Conservation (phyloP, 1,140 invertebrate species). For the Bombus terrestris region DNA sequence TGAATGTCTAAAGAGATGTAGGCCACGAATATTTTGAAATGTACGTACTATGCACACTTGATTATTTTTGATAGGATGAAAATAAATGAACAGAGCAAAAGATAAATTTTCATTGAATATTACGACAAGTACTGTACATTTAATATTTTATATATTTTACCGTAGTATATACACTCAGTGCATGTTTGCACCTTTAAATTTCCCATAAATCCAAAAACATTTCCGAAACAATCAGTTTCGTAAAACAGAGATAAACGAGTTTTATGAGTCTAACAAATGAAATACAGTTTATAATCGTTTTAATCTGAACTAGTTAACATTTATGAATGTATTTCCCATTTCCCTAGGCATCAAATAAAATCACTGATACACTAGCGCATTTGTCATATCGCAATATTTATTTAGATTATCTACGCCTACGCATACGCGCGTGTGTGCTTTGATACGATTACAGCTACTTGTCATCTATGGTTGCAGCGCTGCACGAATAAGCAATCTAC, state of each 20-base stretch:
- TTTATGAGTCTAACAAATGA: not conserved
- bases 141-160: not conserved
- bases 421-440: not conserved
- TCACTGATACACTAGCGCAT: constrained; percentile 3
- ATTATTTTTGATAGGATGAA: not conserved
- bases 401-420: constrained; percentile 33
- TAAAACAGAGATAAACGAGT: not conserved
- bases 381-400: constrained; percentile 34
- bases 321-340: not conserved
- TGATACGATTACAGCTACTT: constrained; percentile 44
- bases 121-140: not conserved
- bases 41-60: too few species aligned
- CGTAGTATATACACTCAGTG: not conserved
- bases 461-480: constrained; percentile 5
- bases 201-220: not conserved
- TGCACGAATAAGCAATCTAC: constrained; percentile 63
- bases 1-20: too few species aligned
- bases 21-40: too few species aligned
- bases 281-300: not conserved
- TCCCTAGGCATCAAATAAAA: constrained; percentile 20
- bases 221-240: not conserved
- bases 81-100: not conserved
- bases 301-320: not conserved
- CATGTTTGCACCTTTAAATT: not conserved
- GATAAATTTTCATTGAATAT: too few species aligned